phyloP scores from a whole-genome alignment of 2,888 invertebrate genomes.

The Agonopterix heracliana region DNA sequence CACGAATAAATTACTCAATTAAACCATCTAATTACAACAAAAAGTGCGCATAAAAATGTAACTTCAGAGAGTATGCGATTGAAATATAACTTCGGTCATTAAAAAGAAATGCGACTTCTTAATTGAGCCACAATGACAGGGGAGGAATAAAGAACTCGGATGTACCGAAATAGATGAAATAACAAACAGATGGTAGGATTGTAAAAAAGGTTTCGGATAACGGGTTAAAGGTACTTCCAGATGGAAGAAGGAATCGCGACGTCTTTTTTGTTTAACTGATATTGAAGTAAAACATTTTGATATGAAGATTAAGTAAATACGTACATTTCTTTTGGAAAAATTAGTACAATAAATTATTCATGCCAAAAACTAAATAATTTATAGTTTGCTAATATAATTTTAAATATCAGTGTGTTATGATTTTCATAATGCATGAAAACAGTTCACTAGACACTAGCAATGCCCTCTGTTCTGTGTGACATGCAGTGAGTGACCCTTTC shows the following conservation, averaged over 20 bases:
- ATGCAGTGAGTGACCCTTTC: too few relatives aligned
- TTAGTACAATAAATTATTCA: too few relatives aligned
- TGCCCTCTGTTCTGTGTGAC: too few relatives aligned
- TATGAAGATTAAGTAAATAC: too few relatives aligned
- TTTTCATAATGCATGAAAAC: too few relatives aligned
- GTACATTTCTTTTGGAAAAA: too few relatives aligned
- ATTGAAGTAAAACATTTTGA: too few relatives aligned
- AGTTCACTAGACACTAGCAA: too few relatives aligned
- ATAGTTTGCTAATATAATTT: too few relatives aligned
- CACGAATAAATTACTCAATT: slow-evolving; percentile 58
- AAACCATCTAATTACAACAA: slow-evolving; percentile 44
- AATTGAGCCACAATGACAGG: slow-evolving; percentile 64
- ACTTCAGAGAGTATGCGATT: slow-evolving; percentile 30
- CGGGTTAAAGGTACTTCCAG: slow-evolving; percentile 29
- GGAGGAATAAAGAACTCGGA: slow-evolving; percentile 46
- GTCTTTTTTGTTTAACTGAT: neutral
- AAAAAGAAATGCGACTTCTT: slow-evolving; percentile 50
- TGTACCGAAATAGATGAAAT: slow-evolving; percentile 58
- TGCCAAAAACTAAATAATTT: too few relatives aligned
- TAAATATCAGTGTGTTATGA: too few relatives aligned
- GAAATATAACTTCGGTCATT: slow-evolving; percentile 50
- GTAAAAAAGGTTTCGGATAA: slow-evolving; percentile 44
- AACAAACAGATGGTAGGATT: slow-evolving; percentile 62
- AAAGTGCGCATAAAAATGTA: slow-evolving; percentile 37
- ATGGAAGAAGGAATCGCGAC: slow-evolving; percentile 9